Base-by-base conservation (phyloP, 2,797 vertebrate genomes). In the Lutjanus argentimaculatus region DNA sequence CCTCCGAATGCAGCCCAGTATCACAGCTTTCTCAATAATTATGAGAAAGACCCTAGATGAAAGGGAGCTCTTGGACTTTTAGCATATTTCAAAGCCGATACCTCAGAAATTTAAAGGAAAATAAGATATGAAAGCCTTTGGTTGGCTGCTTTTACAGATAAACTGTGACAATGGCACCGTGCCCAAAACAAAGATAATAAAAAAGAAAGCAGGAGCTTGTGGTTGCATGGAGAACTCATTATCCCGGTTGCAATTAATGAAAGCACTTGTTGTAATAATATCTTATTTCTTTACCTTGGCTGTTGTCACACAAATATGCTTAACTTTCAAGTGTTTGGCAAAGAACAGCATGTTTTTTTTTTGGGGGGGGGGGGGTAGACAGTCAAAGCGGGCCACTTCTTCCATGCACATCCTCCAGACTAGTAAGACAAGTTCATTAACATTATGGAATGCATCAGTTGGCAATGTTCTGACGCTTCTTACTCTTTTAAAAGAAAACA, bases 11-110 rank as follows among this genome's bases (percentile, higher is more conserved):
- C 89, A 85, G 67, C 72, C 75, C 76, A 57, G 67, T 84, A 89
- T 90, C 91, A 86, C 78, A 89, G 92, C 89, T 91, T 89, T 90
- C 87, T 80, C 79, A 75, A 80, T 90, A 91, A 95, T 94, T 92
- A 93, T 80, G 79, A 86, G 49, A 69, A 85, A 85, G 82, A 69
- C 81, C 67, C 7, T 2, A 85, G 89, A 94, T 95, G 85, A 94
- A 94, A 95, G 90, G 62, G 58, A 83, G 70, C 84, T 90, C 87
- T 87, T 78, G 67, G 82, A 87, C 82, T 88, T 91, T 82, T 74
- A 83, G 82, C 67, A 72, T 67, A 90, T 87, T 93, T 87, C 67
- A 86, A 89, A 88, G 65, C 72, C 40, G 45, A 85, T 91, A 89
- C 82, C 84, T 89, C 74, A 81, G 81, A 93, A 93, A 89, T 89